Conservation (phyloP, 64 coral and sea anemone genomes). For the Montipora cactus region DNA sequence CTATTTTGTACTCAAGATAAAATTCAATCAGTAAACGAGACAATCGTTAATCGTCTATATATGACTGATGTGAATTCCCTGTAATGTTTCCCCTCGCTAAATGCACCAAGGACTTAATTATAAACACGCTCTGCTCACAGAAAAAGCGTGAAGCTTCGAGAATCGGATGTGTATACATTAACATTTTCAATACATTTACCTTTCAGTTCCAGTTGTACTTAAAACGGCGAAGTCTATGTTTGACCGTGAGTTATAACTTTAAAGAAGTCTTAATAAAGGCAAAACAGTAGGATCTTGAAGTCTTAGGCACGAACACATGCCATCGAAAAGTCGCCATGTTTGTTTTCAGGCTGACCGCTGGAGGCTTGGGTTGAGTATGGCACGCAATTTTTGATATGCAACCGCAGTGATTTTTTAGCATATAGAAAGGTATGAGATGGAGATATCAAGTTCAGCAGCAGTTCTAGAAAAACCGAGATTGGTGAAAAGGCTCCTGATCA, state of each 20-base stretch:
- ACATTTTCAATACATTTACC: slow-evolving; percentile 15
- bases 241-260: slow-evolving; percentile 12
- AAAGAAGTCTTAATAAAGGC: slow-evolving; percentile 1
- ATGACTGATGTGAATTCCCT: neutral
- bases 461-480: too few species aligned
- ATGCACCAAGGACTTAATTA: neutral
- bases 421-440: too few species aligned
- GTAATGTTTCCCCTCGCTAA: slow-evolving; percentile 10
- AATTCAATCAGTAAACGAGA: neutral
- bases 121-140: neutral
- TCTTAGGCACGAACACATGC: slow-evolving; percentile 4
- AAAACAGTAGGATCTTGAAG: neutral
- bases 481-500: too few species aligned
- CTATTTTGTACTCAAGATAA: neutral
- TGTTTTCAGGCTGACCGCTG: neutral
- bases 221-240: slow-evolving; percentile 11
- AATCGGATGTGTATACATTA: neutral
- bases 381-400: too few species aligned
- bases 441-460: too few species aligned
- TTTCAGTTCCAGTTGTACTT: neutral
- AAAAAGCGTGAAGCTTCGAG: too few species aligned
- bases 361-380: too few species aligned
- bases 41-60: neutral
- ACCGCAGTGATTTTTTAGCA: too few species aligned
- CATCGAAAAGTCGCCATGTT: neutral